Conservation (phyloP, 2,888 invertebrate genomes). For the Polia nebulosa region DNA sequence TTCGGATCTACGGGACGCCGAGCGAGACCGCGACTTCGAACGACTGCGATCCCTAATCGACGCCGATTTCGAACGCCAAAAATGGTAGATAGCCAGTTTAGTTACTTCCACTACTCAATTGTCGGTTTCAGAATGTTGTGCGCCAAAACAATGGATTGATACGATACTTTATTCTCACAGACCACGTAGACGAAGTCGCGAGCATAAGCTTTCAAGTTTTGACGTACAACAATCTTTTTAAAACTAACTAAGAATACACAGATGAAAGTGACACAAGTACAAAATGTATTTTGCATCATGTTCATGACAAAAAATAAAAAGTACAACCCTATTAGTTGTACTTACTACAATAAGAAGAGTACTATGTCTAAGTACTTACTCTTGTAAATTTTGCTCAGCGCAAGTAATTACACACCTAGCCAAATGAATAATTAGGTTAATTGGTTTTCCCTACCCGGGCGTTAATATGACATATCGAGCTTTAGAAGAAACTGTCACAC, state of each 20-base stretch:
- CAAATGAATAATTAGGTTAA: constrained; percentile 86
- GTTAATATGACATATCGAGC: constrained; percentile 16
- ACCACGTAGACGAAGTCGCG: not conserved
- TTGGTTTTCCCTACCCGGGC: constrained; percentile 60
- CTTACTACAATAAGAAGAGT: constrained; percentile 59
- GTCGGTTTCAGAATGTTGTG: constrained; percentile 31
- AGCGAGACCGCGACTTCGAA: constrained; percentile 79
- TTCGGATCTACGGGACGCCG: constrained; percentile 59
- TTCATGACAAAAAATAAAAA: constrained; percentile 24
- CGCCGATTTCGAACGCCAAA: constrained; percentile 66
- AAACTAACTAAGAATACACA: constrained; percentile 33
- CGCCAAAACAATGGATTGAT: constrained; percentile 25
- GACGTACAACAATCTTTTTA: constrained; percentile 20
- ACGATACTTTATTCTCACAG: not conserved
- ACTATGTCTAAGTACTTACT: constrained; percentile 83
- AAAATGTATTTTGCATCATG: constrained; percentile 32
- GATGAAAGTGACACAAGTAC: constrained; percentile 47
- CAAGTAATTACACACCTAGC: constrained; percentile 89
- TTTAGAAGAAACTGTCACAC: not conserved
- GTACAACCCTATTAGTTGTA: constrained; percentile 42
- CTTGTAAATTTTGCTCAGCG: constrained; percentile 88
- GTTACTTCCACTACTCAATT: constrained; percentile 57
- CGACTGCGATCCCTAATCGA: constrained; percentile 85
- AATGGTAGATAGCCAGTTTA: constrained; percentile 67
- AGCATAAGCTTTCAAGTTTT: constrained; percentile 1